Evolutionary conservation across 2,888 invertebrate genomes (phyloP), one percentile per base, ranked within the genome.

Genomic region (Scaptodrosophila latifasciaeformis): DNA sequence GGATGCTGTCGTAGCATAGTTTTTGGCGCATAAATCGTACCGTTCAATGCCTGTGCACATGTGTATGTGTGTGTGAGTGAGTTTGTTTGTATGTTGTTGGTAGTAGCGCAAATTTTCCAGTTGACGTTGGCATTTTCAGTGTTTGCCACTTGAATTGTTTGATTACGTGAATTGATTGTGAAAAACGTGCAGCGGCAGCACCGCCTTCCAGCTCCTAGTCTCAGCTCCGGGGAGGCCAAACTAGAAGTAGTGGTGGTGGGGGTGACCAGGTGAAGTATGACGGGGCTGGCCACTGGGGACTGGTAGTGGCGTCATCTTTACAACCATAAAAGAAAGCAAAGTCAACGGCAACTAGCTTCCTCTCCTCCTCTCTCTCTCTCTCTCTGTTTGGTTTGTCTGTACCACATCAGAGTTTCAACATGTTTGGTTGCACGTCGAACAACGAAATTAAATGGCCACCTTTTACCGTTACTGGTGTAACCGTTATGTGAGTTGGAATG

Each of bases 121-220:
- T 81, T 82, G 81, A 84, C 84, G 82, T 83, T 83, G 80, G 82
- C 84, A 81, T 67, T 78, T 83, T 82, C 82, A 70, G 81, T 83
- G 82, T 84, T 84, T 82, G 74, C 83, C 82, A 84, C 84, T 84
- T 81, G 79, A 83, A 82, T 83, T 84, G 84, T 84, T 83, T 84
- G 84, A 82, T 82, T 84, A 84, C 82, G 81, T 81, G 81, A 71
- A 81, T 75, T 80, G 82, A 70, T 81, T 82, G 78, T 70, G 71
- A 69, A 81, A 80, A 75, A 81, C 81, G 81, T 81, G 75, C 81
- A 75, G 49, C 62, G 70, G 58, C 65, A 75, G 68, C 78, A 62
- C 50, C 65, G 62, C 30, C 19, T 13, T 7, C 6, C 9, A 13
- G 13, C 37, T 9, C 15, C 35, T 13, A 34, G 12, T 13, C 13